Percentiles rank a stretch among this genome's conserved stretches.
These are phyloP conservation scores for Priocnemis perturbator DNA, from an alignment of 2,888 invertebrate species.

Conservation along the genomic window DNA sequence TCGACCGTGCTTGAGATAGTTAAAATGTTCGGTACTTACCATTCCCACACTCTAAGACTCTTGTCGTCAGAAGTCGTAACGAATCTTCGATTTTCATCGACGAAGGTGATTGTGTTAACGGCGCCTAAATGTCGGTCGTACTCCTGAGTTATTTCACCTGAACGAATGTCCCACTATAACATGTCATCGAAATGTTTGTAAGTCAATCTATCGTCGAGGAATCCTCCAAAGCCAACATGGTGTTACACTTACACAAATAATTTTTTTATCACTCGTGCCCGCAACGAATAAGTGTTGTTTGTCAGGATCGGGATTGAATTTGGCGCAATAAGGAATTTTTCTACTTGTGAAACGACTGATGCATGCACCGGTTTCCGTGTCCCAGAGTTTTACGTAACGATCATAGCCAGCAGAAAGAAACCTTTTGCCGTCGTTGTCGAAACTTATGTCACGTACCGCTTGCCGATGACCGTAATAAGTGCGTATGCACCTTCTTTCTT, in stretches of 20 bases:
- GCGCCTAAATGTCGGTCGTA: conserved; percentile 99
- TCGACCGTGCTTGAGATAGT: neutral
- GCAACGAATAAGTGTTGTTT: conserved; percentile 99
- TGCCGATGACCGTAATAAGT: conserved; percentile 98
- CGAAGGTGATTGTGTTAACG: conserved; percentile 99
- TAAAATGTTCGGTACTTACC: conserved; percentile 76
- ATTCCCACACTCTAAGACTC: conserved; percentile 99
- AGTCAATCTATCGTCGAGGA: too few species aligned
- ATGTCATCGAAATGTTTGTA: conserved; percentile 16
- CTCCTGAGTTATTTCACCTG: conserved; percentile 97
- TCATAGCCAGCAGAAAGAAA: conserved; percentile 99
- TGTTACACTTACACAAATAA: conserved; percentile 90
- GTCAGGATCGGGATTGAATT: conserved; percentile 97
- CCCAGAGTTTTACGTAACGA: conserved; percentile 98
- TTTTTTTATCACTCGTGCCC: conserved; percentile 99
- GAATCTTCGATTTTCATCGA: conserved; percentile 98
- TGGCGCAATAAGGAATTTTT: conserved; percentile 98
- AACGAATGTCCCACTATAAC: conserved; percentile 94
- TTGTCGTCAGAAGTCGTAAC: conserved; percentile 99
- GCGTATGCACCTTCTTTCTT: conserved; percentile 92
- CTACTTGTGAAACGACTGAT: conserved; percentile 93
- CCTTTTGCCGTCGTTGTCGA: conserved; percentile 94
- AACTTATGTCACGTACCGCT: conserved; percentile 96
- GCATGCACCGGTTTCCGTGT: conserved; percentile 96
- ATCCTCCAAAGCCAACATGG: too few species aligned